Evolutionary conservation across 2,797 vertebrate genomes (phyloP), one percentile per base, ranked within the genome.

Genomic region (Lepilemur ruficaudatus): DNA sequence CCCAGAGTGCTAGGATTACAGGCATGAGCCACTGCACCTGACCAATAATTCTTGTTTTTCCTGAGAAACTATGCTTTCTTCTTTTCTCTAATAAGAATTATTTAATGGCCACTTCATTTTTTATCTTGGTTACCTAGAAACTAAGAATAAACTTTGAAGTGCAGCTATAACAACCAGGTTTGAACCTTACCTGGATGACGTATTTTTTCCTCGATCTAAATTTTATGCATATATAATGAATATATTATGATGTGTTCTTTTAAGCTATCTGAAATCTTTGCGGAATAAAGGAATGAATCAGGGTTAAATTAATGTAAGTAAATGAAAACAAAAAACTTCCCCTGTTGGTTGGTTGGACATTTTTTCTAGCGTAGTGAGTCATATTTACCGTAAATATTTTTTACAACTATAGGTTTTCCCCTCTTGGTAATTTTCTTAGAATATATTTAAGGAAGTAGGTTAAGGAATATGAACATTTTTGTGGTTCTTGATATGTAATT

Each of bases 391-490:
- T 78, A 75, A 78, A 48, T 85, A 81, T 55, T 91, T 28, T 89
- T 92, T 92, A 94, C 7, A 52, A 48, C 43, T 88, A 43, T 59
- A 70, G 10, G 52, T 78, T 94, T 93, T 43, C 23, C 52, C 87
- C 23, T 96, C 76, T 90, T 67, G 46, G 41, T 76, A 85, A 30
- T 90, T 92, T 97, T 95, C 81, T 85, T 92, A 92, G 84, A 84
- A 76, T 94, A 69, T 91, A 80, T 89, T 96, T 93, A 73, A 87
- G 88, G 93, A 97, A 94, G 75, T 75, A 80, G n/a, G 28, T 73
- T 50, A 96, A 92, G 63, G n/a, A 95, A 61, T 59, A 61, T 48
- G 65, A 90, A 70, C 35, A 55, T 50, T 79, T 83, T 80, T 63
- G 63, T 93, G 35, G 13, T 87, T 92, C 55, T 81, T 95, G 41